phyloP scores from a whole-genome alignment of 2,113 vertebrate species.

The Dermatemys mawii region DNA sequence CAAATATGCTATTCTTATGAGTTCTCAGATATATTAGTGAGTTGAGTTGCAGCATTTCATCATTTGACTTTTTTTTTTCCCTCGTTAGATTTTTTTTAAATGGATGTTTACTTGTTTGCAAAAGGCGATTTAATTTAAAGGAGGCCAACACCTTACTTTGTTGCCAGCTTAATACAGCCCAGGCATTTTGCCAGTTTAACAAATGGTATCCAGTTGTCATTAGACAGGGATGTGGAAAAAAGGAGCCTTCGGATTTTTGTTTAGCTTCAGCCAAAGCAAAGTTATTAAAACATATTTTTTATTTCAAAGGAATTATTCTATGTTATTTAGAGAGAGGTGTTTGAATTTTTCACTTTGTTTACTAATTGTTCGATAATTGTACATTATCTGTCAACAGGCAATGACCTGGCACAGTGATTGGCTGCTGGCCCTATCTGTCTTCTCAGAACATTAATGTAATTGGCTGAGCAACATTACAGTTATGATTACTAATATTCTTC shows the following conservation, averaged over 20 bases:
- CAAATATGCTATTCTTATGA: neutral
- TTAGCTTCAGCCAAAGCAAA: slow-evolving; percentile 22
- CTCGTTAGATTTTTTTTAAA: slow-evolving; percentile 21
- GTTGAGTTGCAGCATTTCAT: neutral
- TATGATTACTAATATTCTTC: slow-evolving; percentile 61
- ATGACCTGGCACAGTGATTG: slow-evolving; percentile 68
- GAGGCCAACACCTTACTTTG: neutral
- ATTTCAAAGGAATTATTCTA: slow-evolving; percentile 53
- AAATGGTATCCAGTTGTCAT: neutral
- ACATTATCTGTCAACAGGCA: slow-evolving; percentile 39
- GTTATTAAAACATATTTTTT: slow-evolving; percentile 59
- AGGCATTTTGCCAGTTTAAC: neutral
- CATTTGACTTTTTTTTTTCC: neutral
- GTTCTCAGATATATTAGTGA: neutral
- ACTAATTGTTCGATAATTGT: slow-evolving; percentile 64
- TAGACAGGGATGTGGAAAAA: slow-evolving; percentile 40
- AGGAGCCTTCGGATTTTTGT: neutral
- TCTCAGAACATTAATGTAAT: slow-evolving; percentile 31
- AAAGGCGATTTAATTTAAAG: neutral
- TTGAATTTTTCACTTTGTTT: slow-evolving; percentile 61
- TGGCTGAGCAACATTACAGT: slow-evolving; percentile 53
- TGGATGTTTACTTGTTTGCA: neutral
- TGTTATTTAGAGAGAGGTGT: slow-evolving; percentile 45
- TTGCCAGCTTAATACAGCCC: neutral
- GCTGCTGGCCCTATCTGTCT: slow-evolving; percentile 56